Conservation (phyloP, 1,140 invertebrate genomes). For the Rhynchophorus ferrugineus region DNA sequence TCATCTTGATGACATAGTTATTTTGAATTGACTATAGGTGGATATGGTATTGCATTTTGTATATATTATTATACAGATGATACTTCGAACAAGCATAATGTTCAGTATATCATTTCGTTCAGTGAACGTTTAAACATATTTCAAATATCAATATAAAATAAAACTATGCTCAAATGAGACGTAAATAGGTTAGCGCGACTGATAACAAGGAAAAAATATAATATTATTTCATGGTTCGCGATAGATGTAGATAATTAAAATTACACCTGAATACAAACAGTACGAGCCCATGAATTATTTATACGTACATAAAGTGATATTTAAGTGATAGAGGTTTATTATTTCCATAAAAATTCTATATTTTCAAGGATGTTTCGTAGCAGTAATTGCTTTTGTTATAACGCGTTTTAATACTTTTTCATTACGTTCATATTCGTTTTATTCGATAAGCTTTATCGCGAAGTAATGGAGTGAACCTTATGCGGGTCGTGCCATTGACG, state of each 20-base stretch:
- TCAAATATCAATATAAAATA: slow-evolving; percentile 1
- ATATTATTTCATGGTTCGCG: too few relatives aligned
- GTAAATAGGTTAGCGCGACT: background rate
- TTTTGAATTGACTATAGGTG: too few relatives aligned
- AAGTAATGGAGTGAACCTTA: background rate
- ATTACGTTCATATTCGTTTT: background rate
- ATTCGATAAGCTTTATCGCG: background rate
- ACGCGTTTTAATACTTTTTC: background rate
- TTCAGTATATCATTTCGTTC: too few relatives aligned
- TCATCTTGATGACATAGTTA: too few relatives aligned
- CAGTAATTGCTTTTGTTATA: background rate
- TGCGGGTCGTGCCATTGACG: background rate
- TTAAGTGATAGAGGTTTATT: background rate
- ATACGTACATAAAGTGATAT: background rate
- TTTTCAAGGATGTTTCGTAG: background rate
- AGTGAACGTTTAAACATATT: too few relatives aligned
- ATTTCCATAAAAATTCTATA: background rate
- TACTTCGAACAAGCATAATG: too few relatives aligned
- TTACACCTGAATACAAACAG: background rate
- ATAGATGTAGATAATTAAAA: background rate
- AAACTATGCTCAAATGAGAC: too few relatives aligned
- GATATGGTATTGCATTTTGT: too few relatives aligned
- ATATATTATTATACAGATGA: too few relatives aligned
- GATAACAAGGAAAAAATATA: too few relatives aligned
- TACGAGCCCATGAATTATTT: background rate